Evolutionary conservation across 2,797 vertebrate species (phyloP).

Genomic region (Takifugu rubripes): DNA sequence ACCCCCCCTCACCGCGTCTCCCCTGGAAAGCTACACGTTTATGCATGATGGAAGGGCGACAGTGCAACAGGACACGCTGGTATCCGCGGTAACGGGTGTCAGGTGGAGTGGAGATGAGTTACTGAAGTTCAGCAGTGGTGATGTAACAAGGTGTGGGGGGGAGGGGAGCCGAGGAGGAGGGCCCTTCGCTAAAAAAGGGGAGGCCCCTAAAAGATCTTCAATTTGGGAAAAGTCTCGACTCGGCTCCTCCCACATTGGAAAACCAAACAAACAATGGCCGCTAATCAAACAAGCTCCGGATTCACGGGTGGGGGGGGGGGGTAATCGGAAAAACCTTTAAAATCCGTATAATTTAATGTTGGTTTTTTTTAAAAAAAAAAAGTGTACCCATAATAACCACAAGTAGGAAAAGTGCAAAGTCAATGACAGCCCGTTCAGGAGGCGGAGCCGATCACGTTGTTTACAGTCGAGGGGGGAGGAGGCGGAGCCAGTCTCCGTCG

Average conservation of each 20-base stretch:
- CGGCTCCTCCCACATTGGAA: constrained; percentile 28
- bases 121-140: constrained; percentile 30
- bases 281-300: constrained; percentile 25
- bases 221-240: constrained; percentile 52
- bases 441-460: constrained; percentile 52
- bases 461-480: constrained; percentile 35
- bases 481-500: constrained; percentile 42
- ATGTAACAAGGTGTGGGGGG: constrained; percentile 14
- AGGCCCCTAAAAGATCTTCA: constrained; percentile 49
- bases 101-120: constrained; percentile 20
- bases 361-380: constrained; percentile 60
- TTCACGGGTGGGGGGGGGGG: constrained; percentile 11
- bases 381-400: constrained; percentile 71
- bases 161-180: constrained; percentile 16
- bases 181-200: neutral
- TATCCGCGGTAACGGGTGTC: constrained; percentile 67
- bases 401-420: constrained; percentile 80
- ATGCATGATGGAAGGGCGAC: constrained; percentile 39
- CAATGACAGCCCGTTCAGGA: constrained; percentile 59
- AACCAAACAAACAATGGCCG: constrained; percentile 26
- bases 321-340: constrained; percentile 36
- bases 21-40: constrained; percentile 62
- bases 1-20: constrained; percentile 4
- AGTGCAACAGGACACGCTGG: constrained; percentile 54
- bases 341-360: constrained; percentile 54